Conservation (phyloP, 2,113 vertebrate species). For the Pangasianodon gigas region DNA sequence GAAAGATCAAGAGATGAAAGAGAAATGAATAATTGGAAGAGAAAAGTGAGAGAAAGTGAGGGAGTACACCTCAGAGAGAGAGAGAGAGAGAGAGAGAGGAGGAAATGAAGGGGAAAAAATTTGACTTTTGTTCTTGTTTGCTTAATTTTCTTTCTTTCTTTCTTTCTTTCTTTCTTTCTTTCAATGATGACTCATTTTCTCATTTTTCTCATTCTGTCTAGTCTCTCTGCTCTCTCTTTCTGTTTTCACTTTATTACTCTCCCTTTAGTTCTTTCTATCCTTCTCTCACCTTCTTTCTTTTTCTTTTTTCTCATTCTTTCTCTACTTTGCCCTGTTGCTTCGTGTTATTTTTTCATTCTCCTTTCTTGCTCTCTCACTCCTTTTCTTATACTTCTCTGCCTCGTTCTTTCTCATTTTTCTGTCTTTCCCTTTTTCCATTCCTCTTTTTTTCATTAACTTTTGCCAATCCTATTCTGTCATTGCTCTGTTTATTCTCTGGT, state of each 20-base stretch:
- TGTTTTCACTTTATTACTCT: background rate
- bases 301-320: background rate
- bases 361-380: background rate
- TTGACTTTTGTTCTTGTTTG: too few species aligned
- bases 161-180: too few species aligned
- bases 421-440: background rate
- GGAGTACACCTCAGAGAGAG: background rate
- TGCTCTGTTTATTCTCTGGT: background rate
- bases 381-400: background rate
- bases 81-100: background rate
- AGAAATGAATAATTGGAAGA: background rate
- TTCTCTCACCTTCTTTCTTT: background rate
- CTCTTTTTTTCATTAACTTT: background rate
- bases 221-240: background rate
- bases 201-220: background rate
- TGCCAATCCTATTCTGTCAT: background rate
- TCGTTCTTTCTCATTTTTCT: background rate
- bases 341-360: background rate
- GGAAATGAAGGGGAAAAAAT: background rate
- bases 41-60: background rate
- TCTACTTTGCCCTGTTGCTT: background rate
- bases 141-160: too few species aligned
- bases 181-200: background rate
- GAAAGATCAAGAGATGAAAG: background rate
- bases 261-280: background rate